Evolutionary conservation across 2,888 invertebrate species (phyloP), one percentile per base, ranked within the genome.

Genomic region (Mimachlamys varia): DNA sequence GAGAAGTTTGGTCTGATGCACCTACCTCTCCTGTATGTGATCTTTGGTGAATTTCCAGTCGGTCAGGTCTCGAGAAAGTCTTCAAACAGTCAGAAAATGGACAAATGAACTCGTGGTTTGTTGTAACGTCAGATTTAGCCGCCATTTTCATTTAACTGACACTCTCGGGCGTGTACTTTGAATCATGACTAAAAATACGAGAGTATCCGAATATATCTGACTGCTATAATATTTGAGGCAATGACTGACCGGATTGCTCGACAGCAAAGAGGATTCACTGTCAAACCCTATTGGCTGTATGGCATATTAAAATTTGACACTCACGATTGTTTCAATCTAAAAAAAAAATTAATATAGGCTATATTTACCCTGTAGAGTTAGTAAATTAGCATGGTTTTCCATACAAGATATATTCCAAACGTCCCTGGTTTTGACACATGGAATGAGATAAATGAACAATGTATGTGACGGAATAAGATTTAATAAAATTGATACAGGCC

Each of bases 11-110:
- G 44, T 44, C 44, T 44, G n/a, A 58, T 19, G 0, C 19, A 17
- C n/a, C 58, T 91, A 95, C 95, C 93, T 95, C 94, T 90, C 94
- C 94, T 49, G 95, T 94, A 89, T 95, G 95, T n/a, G 94, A 93
- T 89, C 94, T 89, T 38, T 91, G 37, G 76, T 95, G 95, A 89
- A 92, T 92, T 27, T 90, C 89, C 33, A 95, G 91, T 87, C 94
- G 91, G 49, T 93, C 91, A 88, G 44, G 89, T 50, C 93, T 92
- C 7, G 92, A 92, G 91, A 95, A 95, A 15, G 91, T 91, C 90
- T 93, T 94, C 37, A 87, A 88, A 89, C 95, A 95, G 27, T 89
- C 91, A 15, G 91, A 53, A 92, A 91, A 91, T 19, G 90, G 53
- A 90, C 94, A 94, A 88, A 94, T 91, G 90, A 88, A 90, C 33